Base-by-base conservation (phyloP, 1,140 invertebrate genomes). In the Littorina saxatilis region DNA sequence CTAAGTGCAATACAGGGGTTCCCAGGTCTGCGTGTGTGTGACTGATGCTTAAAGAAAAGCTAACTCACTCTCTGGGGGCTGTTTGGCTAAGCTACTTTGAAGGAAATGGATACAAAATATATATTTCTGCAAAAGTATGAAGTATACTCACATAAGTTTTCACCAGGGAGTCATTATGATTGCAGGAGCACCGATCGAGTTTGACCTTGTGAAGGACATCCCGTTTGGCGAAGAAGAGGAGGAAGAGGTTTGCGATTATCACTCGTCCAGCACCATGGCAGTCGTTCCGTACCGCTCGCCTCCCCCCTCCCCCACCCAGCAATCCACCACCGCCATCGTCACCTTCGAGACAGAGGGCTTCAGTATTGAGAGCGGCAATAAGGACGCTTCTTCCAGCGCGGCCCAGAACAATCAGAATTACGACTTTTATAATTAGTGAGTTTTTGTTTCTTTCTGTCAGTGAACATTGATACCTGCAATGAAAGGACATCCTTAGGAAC, bases 351-450 rank as follows among this genome's bases (percentile, higher is more conserved):
- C 66, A 27, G 66, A 68, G 32, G 66, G 66, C 43, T 76, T 58
- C 37, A 76, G 47, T 37, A 35, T 55, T 58, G 39, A 23, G 35
- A 58, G 32, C 23, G 74, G 58, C 13, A 35, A 17, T 39, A 75
- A 27, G 4, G 15, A 35, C 17, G 20, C 43, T 29, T 23, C 35
- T 29, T 1, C 52, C 74, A 58, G 29, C 29, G 74, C 55, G 29
- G 15, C 29, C 9, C 50, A 76, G 20, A 76, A 7, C 37, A 68
- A 52, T 29, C 74, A 76, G 2, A 76, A 27, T 37, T 76, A 76
- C 15, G 74, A 76, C 39, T 76, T 76, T 37, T 76, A 76, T 39
- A 76, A 76, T 39, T 76, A 47, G 43, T 9, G 43, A n/a, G n/a
- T n/a, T n/a, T n/a, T n/a, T n/a, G n/a, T n/a, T n/a, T n/a, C n/a